Evolutionary conservation across 2,888 invertebrate genomes (phyloP), one percentile per base, ranked within the genome.

Genomic region (Venusia cambrica): DNA sequence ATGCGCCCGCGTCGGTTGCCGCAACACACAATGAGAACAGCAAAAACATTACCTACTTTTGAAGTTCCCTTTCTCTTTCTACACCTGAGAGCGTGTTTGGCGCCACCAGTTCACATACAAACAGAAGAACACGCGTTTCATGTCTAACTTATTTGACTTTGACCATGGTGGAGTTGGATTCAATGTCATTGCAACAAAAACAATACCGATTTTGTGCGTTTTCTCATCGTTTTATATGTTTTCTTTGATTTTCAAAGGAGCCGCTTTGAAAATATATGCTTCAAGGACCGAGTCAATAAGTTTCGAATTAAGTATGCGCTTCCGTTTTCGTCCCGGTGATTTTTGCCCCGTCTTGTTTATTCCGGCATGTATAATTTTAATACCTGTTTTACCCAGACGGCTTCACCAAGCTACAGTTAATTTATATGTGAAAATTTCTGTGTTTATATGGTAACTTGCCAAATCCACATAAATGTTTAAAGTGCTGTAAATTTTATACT

Each of bases 21-120:
- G 61, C 78, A 67, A 65, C 66, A 64, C 62, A 57, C 60, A 51
- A 45, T 68, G 58, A 69, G 68, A 72, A 61, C 75, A 69, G 83
- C 83, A 85, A 85, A 85, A 87, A 84, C 84, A 84, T 87, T 84
- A 84, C 87, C 87, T 75, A 87, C 85, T 85, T 87, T 84, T 85
- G 76, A 78, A 76, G 78, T 76, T 78, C 70, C 84, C 85, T 87
- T 85, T 87, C 87, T 87, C 84, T 85, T 85, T 85, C 85, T 83
- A 83, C 77, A 79, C 74, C 73, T 79, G 61, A 48, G 62, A 74
- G 69, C 70, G 67, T 68, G 67, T 64, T 71, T 57, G 68, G 69
- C 72, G 70, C 73, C 72, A 77, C 68, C 73, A 57, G 65, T 64
- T 69, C 36, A 43, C 66, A 66, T 26, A 70, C 62, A 70, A 65